Conservation (phyloP, 1,140 invertebrate species). For the Pseudomyrmex flavicornis region DNA sequence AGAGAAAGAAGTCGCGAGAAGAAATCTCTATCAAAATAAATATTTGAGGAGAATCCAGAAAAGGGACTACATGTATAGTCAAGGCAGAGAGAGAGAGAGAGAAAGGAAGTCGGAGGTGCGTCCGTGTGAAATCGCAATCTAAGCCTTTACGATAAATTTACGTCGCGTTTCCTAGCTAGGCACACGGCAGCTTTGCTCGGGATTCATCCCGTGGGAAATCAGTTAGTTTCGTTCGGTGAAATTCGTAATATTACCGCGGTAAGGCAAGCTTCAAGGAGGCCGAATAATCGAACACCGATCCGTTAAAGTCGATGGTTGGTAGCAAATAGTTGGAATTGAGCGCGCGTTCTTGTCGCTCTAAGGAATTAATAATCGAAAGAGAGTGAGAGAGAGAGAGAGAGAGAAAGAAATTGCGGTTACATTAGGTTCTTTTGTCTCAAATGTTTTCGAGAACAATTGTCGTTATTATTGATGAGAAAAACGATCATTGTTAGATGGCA, state of each 20-base stretch:
- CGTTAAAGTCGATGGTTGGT: conserved; percentile 64
- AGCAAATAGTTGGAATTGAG: conserved; percentile 14
- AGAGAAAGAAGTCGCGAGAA: too few relatives aligned
- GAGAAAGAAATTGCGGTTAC: too few relatives aligned
- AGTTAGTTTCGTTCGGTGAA: conserved; percentile 72
- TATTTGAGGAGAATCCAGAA: too few relatives aligned
- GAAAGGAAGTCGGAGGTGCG: conserved; percentile 18
- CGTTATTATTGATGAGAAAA: conserved; percentile 2
- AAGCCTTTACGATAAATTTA: conserved; percentile 69
- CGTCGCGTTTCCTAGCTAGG: conserved; percentile 59
- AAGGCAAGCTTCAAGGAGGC: conserved; percentile 47
- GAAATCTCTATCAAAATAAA: too few relatives aligned
- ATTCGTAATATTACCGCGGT: conserved; percentile 60
- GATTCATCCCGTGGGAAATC: conserved; percentile 76
- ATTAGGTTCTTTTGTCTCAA: background rate
- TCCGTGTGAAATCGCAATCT: conserved; percentile 66
- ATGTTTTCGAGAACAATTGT: background rate
- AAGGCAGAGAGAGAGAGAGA: background rate
- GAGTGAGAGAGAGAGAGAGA: too few relatives aligned
- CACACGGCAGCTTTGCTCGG: conserved; percentile 58
- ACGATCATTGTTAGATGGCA: too few relatives aligned
- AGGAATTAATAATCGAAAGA: conserved; percentile 21
- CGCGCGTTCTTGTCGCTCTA: background rate
- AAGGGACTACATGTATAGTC: too few relatives aligned
- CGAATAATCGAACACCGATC: conserved; percentile 68